Conservation (phyloP, 2,797 vertebrate species). For the Parambassis ranga region DNA sequence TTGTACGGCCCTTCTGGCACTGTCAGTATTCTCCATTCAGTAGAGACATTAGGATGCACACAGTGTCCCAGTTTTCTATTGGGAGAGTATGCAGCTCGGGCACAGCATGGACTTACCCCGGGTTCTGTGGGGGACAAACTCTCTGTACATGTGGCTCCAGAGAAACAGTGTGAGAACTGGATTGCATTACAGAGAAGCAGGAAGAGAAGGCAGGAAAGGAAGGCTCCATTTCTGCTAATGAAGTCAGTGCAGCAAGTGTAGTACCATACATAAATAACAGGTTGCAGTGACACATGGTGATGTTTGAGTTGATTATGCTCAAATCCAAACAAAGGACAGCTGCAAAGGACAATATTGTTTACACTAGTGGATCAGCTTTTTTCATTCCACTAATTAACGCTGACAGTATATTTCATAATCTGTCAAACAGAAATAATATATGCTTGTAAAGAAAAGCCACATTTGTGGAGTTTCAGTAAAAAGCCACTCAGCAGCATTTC, state of each 20-base stretch:
- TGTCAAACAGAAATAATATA: no score
- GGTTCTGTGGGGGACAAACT: constrained; percentile 27
- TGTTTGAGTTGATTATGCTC: background rate
- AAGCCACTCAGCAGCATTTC: background rate
- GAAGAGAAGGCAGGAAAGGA: background rate
- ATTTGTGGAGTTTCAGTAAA: constrained; percentile 1
- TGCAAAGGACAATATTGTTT: background rate
- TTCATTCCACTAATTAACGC: no score
- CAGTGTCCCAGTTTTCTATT: constrained; percentile 41
- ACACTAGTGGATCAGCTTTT: background rate
- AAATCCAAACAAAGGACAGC: background rate
- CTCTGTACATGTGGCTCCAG: constrained; percentile 5
- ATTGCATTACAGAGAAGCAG: constrained; percentile 1
- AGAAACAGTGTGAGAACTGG: constrained; percentile 9
- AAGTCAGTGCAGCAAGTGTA: constrained; percentile 33
- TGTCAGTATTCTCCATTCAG: constrained; percentile 41
- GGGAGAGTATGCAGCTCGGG: constrained; percentile 10
- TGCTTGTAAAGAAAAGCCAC: no score
- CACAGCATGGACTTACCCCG: constrained; percentile 7
- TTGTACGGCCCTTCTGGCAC: background rate
- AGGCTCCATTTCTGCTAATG: constrained; percentile 43
- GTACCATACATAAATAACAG: constrained; percentile 27
- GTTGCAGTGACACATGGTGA: background rate
- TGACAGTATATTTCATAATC: background rate
- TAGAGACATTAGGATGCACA: constrained; percentile 51